phyloP scores from a whole-genome alignment of 2,113 vertebrate genomes.

The Osmerus mordax region DNA sequence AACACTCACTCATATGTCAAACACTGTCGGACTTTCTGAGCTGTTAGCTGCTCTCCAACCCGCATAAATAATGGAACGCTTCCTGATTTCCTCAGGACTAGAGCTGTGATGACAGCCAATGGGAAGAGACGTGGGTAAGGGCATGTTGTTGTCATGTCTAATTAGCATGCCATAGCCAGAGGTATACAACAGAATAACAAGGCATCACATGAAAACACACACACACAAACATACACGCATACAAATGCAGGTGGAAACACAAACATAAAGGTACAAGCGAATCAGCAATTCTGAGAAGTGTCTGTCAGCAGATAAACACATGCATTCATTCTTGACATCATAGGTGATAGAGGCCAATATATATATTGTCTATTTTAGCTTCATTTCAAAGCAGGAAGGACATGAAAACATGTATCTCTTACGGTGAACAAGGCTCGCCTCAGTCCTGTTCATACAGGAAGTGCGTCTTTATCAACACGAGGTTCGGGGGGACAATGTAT shows the following conservation, averaged over 20 bases:
- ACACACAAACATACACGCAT: too few relatives aligned
- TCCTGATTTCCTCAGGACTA: background rate
- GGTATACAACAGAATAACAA: conserved; percentile 1
- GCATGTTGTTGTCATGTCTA: conserved; percentile 13
- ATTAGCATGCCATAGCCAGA: conserved; percentile 34
- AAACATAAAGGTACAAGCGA: background rate
- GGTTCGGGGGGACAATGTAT: conserved; percentile 23
- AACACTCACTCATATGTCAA: conserved; percentile 40
- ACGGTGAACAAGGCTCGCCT: conserved; percentile 20
- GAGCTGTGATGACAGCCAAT: conserved; percentile 7
- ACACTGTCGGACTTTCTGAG: conserved; percentile 36
- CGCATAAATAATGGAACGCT: conserved; percentile 6
- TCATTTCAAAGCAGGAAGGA: background rate
- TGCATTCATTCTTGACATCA: background rate
- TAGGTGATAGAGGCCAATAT: too few relatives aligned
- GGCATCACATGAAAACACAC: background rate
- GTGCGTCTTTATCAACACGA: conserved; percentile 18
- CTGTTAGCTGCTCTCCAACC: conserved; percentile 19
- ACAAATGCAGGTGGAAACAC: background rate
- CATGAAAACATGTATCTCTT: background rate
- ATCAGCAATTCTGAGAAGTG: background rate
- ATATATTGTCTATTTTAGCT: too few relatives aligned
- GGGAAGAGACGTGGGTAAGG: conserved; percentile 21
- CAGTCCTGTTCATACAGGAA: conserved; percentile 27
- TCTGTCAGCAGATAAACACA: background rate